These are phyloP conservation scores for Phytoseiulus persimilis DNA, from an alignment of 2,888 invertebrate species.

Conservation along the genomic window DNA sequence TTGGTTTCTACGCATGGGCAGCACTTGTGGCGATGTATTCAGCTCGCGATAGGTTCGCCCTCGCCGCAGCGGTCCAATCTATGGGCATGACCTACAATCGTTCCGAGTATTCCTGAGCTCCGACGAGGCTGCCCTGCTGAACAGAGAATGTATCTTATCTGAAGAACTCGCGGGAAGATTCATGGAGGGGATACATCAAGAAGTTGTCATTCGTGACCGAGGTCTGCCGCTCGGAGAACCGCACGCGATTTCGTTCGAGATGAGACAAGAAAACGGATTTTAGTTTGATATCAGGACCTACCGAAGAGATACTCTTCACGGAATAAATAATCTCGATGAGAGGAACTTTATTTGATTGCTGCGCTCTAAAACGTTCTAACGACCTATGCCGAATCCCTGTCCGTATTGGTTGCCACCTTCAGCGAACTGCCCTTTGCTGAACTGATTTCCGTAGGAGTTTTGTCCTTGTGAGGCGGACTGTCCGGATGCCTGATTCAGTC, in stretches of 20 bases:
- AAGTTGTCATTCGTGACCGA: too few relatives aligned
- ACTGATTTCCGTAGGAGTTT: constrained; percentile 12
- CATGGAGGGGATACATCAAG: not conserved
- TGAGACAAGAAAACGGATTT: not conserved
- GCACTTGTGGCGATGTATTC: not conserved
- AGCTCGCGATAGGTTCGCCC: not conserved
- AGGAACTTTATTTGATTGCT: not conserved
- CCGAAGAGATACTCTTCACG: not conserved
- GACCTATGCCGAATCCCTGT: constrained; percentile 6
- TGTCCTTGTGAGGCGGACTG: not conserved
- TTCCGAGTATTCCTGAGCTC: not conserved
- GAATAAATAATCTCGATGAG: not conserved
- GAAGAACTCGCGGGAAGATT: not conserved
- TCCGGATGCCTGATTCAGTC: not conserved
- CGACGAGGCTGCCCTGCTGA: not conserved
- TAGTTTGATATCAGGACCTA: not conserved
- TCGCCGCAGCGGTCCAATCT: not conserved
- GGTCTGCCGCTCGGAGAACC: too few relatives aligned
- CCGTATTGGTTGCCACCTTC: constrained; percentile 24
- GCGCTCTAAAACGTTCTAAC: not conserved
- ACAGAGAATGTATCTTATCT: not conserved
- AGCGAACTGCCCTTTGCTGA: constrained; percentile 1
- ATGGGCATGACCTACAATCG: not conserved
- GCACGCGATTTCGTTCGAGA: not conserved
- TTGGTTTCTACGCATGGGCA: not conserved